Percentiles rank a stretch among this genome's conserved stretches.
Evolutionary conservation across 1,140 invertebrate genomes (phyloP).

Genomic region (Drosophila sechellia): DNA sequence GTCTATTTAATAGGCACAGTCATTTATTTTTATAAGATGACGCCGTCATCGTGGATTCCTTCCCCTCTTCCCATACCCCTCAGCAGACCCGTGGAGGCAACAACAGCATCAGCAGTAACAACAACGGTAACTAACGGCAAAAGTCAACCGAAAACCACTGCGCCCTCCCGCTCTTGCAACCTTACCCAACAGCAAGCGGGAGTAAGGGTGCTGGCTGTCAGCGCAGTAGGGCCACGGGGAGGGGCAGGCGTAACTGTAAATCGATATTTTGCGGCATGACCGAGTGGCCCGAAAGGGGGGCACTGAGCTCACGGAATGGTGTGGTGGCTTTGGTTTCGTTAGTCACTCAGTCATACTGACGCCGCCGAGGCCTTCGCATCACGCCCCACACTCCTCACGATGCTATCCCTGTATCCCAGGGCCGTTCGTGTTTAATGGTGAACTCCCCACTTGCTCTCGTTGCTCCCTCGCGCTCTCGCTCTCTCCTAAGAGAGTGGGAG

Average conservation of each 20-base stretch:
- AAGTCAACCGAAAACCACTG: conserved; percentile 53
- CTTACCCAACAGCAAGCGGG: conserved; percentile 65
- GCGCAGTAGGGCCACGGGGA: neutral
- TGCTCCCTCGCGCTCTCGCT: conserved; percentile 12
- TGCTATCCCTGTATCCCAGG: conserved; percentile 33
- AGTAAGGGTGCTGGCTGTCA: conserved; percentile 14
- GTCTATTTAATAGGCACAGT: conserved; percentile 62
- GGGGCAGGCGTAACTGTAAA: conserved; percentile 49
- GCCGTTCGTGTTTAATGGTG: conserved; percentile 67
- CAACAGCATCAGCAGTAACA: conserved; percentile 36
- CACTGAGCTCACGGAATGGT: conserved; percentile 20
- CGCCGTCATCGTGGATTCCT: conserved; percentile 53
- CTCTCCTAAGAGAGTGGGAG: neutral
- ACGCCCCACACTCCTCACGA: conserved; percentile 10
- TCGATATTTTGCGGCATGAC: conserved; percentile 82
- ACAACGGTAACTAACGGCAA: conserved; percentile 58
- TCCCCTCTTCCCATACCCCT: neutral
- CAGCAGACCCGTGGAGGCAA: conserved; percentile 3
- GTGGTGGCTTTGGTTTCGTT: conserved; percentile 73
- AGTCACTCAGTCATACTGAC: conserved; percentile 60
- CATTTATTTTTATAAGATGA: conserved; percentile 78
- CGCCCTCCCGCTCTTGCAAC: conserved; percentile 48
- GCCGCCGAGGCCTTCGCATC: conserved; percentile 33
- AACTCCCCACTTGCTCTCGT: conserved; percentile 62
- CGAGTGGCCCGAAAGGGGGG: conserved; percentile 76